A percentile compares a stretch with the other conserved stretches of the same genome.
phyloP scores from a whole-genome alignment of 2,113 vertebrate genomes.

The Otus sunia region DNA sequence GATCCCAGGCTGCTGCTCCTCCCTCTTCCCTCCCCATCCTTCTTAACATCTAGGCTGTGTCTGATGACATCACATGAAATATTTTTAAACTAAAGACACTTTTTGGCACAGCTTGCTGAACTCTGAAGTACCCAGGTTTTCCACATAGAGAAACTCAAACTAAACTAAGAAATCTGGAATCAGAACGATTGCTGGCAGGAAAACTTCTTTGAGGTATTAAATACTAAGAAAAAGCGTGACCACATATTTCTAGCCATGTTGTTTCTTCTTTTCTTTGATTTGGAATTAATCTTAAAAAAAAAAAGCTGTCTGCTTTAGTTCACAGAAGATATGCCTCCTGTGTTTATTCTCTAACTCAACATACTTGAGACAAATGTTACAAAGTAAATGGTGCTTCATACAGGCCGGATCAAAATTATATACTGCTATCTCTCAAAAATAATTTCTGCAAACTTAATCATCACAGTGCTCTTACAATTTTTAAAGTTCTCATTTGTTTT shows the following conservation, averaged over 20 bases:
- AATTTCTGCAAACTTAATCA: not conserved
- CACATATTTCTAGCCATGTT: not conserved
- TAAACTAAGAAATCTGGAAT: constrained; percentile 2
- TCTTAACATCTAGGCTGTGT: not conserved
- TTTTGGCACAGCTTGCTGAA: not conserved
- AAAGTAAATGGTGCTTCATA: not conserved
- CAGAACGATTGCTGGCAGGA: not conserved
- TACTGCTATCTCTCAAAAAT: not conserved
- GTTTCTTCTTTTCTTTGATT: not conserved
- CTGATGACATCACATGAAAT: not conserved
- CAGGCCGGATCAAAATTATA: not conserved
- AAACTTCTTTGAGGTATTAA: not conserved
- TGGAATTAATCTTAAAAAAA: not conserved
- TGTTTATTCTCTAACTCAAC: not conserved
- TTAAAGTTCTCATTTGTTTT: not conserved
- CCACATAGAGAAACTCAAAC: not conserved
- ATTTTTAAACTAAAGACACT: not conserved
- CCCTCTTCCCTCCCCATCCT: not conserved
- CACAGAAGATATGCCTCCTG: not conserved
- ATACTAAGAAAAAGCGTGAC: not conserved
- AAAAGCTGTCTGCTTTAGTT: not conserved
- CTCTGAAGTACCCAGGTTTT: not conserved
- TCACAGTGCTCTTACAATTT: not conserved
- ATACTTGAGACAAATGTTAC: not conserved
- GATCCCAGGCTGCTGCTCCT: not conserved